phyloP scores from a whole-genome alignment of 1,140 invertebrate species.

The Hycleus phaleratus region DNA sequence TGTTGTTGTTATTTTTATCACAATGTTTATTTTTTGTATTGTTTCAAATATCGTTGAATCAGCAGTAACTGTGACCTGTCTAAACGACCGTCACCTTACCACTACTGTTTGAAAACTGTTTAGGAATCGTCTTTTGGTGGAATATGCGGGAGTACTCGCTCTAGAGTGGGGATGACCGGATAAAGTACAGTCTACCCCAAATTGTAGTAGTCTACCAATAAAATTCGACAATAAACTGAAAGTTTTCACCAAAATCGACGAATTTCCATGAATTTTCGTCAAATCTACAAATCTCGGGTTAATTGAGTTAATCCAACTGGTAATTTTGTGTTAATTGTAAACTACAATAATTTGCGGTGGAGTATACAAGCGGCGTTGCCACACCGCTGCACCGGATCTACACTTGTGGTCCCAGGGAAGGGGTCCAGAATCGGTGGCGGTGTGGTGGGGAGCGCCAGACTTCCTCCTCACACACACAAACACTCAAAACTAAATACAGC shows the following conservation, averaged over 20 bases:
- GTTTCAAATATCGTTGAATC: not conserved
- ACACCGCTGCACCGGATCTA: constrained; percentile 25
- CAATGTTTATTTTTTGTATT: too few relatives aligned
- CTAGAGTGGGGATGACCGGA: too few relatives aligned
- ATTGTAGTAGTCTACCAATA: too few relatives aligned
- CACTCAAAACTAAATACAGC: too few relatives aligned
- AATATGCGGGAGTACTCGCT: constrained; percentile 25
- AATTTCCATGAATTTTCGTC: too few relatives aligned
- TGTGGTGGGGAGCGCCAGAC: constrained; percentile 15
- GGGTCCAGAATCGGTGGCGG: not conserved
- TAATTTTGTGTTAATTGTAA: too few relatives aligned
- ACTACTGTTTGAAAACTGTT: constrained; percentile 35
- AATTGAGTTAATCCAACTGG: too few relatives aligned
- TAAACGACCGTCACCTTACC: constrained; percentile 36
- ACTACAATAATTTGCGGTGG: not conserved
- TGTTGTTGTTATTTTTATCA: too few relatives aligned
- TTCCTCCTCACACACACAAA: constrained; percentile 17
- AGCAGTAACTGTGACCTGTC: constrained; percentile 38
- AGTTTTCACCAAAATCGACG: too few relatives aligned
- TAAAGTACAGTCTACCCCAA: too few relatives aligned
- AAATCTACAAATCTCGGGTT: too few relatives aligned
- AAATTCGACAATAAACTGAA: too few relatives aligned
- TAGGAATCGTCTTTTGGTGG: constrained; percentile 8
- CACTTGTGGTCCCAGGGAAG: constrained; percentile 18
- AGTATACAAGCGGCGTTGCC: constrained; percentile 20